phyloP scores from a whole-genome alignment of 2,113 vertebrate genomes.

The Chionodraco myersi region DNA sequence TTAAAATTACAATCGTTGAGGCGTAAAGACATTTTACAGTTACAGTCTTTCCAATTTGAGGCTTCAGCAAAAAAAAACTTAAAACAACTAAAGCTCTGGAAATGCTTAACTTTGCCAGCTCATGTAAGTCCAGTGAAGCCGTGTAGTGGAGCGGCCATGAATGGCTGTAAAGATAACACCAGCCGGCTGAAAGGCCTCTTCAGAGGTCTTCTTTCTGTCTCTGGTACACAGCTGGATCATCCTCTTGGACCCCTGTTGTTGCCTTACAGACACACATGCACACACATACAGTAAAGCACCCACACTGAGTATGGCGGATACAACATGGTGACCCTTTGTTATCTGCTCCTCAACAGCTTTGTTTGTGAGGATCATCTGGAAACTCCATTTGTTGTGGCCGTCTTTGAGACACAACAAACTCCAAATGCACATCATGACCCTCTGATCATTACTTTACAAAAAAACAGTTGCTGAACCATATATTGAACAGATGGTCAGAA shows the following conservation, averaged over 20 bases:
- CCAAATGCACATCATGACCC: constrained; percentile 54
- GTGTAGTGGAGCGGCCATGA: constrained; percentile 22
- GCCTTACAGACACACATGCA: constrained; percentile 37
- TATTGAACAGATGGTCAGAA: constrained; percentile 64
- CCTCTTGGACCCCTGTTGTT: constrained; percentile 64
- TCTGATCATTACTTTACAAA: constrained; percentile 21
- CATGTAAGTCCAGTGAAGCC: constrained; percentile 47
- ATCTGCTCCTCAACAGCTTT: constrained; percentile 74
- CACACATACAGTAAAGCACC: constrained; percentile 47
- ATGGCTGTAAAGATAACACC: constrained; percentile 56
- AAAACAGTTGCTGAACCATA: constrained; percentile 56
- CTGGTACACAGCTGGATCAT: constrained; percentile 71
- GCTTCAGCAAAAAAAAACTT: constrained; percentile 53
- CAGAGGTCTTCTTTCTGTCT: constrained; percentile 65
- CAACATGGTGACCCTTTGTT: constrained; percentile 72
- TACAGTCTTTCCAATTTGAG: constrained; percentile 50
- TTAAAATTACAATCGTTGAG: constrained; percentile 61
- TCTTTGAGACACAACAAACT: constrained; percentile 62
- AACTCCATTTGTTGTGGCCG: constrained; percentile 57
- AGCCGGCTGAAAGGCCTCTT: constrained; percentile 43
- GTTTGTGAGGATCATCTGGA: constrained; percentile 74
- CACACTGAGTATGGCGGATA: constrained; percentile 44
- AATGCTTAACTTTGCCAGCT: constrained; percentile 31
- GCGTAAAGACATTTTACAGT: constrained; percentile 66
- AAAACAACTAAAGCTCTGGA: constrained; percentile 17